phyloP scores from a whole-genome alignment of 2,113 vertebrate genomes.

The Takifugu flavidus region DNA sequence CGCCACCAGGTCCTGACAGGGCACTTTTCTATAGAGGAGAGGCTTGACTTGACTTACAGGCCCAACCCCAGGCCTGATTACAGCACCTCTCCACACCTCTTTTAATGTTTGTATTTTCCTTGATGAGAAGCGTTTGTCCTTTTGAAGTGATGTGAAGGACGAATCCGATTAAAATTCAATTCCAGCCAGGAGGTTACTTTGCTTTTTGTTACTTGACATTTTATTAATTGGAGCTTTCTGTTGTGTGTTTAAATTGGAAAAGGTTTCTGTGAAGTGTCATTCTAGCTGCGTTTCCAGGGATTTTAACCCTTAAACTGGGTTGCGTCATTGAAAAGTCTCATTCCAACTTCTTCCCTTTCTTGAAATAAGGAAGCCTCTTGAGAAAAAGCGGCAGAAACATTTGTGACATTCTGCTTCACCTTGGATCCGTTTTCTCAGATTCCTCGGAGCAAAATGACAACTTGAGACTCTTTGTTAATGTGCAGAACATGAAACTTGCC shows the following conservation, averaged over 20 bases:
- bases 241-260: background rate
- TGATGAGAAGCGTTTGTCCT: conserved; percentile 3
- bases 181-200: conserved; percentile 14
- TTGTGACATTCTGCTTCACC: conserved; percentile 40
- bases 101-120: conserved; percentile 26
- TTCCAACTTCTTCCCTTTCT: background rate
- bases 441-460: conserved; percentile 30
- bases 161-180: conserved; percentile 9
- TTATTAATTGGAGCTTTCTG: background rate
- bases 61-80: conserved; percentile 56
- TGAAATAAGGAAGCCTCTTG: conserved; percentile 25
- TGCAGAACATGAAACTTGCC: conserved; percentile 24
- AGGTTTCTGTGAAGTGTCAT: background rate
- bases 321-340: too few species aligned
- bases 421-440: conserved; percentile 35
- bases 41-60: conserved; percentile 63
- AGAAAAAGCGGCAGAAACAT: conserved; percentile 37
- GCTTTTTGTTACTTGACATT: conserved; percentile 1
- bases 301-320: background rate
- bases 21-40: conserved; percentile 58
- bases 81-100: conserved; percentile 46
- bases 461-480: conserved; percentile 35
- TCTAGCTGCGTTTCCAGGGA: too few species aligned
- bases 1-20: conserved; percentile 62
- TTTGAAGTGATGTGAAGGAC: background rate